phyloP scores from a whole-genome alignment of 30 jellyfish, hydroid and myxozoan species.

The Turritopsis dohrnii region DNA sequence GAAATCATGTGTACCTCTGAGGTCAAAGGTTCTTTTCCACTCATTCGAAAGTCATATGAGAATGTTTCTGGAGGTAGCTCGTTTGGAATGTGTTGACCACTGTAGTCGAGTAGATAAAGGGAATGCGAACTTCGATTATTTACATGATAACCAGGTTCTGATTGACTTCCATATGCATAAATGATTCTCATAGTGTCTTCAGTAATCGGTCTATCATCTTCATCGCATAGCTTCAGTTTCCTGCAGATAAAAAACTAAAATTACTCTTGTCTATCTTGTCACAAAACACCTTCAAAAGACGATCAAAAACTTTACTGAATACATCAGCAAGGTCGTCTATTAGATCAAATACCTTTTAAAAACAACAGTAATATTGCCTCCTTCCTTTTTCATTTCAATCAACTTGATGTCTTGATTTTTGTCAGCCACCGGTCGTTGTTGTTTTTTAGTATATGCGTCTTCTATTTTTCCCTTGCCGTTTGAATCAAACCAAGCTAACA shows the following conservation, averaged over 20 bases:
- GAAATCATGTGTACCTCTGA: not conserved
- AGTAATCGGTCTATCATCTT: constrained; percentile 41
- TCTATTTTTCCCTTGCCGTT: constrained; percentile 34
- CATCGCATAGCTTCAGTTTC: constrained; percentile 42
- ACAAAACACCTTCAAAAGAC: not conserved
- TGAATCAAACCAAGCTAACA: constrained; percentile 32
- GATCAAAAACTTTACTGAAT: no score
- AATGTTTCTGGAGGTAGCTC: not conserved
- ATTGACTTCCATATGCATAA: constrained; percentile 38
- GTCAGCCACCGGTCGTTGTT: constrained; percentile 37
- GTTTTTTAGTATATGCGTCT: constrained; percentile 32
- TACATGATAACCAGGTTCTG: constrained; percentile 11
- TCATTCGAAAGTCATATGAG: not conserved
- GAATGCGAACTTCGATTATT: constrained; percentile 36
- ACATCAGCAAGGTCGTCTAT: no score
- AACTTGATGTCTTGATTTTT: constrained; percentile 32
- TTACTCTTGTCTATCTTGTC: not conserved
- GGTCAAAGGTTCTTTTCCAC: not conserved
- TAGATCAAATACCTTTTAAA: not conserved
- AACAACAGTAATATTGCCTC: not conserved
- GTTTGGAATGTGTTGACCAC: not conserved
- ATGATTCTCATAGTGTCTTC: constrained; percentile 41
- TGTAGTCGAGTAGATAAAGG: constrained; percentile 35
- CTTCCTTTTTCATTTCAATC: constrained; percentile 36
- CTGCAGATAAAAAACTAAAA: constrained; percentile 36